Conservation (phyloP, 2,888 invertebrate species). For the Agrochola lychnidis region DNA sequence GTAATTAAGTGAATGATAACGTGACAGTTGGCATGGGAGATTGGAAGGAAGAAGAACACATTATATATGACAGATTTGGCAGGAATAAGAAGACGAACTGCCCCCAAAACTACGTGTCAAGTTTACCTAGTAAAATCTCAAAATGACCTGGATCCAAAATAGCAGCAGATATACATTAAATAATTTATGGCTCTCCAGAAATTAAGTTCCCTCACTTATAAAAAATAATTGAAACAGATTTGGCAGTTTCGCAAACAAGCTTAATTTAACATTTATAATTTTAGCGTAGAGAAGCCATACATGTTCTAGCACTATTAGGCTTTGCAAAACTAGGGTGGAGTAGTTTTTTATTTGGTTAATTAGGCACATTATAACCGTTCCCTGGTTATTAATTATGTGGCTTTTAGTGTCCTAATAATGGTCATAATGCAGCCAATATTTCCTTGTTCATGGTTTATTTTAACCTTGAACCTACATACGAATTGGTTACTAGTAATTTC, state of each 20-base stretch:
- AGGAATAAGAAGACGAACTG: not conserved
- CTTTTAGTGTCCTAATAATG: not conserved
- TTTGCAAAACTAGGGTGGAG: conserved; percentile 27
- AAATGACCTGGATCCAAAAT: not conserved
- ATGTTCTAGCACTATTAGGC: conserved; percentile 34
- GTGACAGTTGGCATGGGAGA: not conserved
- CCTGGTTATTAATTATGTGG: conserved; percentile 3
- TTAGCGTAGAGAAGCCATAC: conserved; percentile 8
- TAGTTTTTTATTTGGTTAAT: conserved; percentile 23
- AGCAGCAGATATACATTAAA: not conserved
- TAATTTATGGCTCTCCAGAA: not conserved
- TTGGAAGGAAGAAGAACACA: not conserved
- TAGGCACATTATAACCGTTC: not conserved
- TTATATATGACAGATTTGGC: not conserved
- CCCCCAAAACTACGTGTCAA: not conserved
- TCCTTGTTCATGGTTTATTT: conserved; percentile 3
- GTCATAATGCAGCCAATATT: too few species aligned
- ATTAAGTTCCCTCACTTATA: too few species aligned
- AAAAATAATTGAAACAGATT: not conserved
- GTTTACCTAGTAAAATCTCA: not conserved
- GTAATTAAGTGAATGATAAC: not conserved
- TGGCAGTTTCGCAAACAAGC: not conserved
- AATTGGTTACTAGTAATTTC: not conserved
- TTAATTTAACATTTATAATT: conserved; percentile 22
- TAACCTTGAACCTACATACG: not conserved